These are phyloP conservation scores for Campaea margaritaria DNA, from an alignment of 2,888 invertebrate genomes.

Conservation along the genomic window DNA sequence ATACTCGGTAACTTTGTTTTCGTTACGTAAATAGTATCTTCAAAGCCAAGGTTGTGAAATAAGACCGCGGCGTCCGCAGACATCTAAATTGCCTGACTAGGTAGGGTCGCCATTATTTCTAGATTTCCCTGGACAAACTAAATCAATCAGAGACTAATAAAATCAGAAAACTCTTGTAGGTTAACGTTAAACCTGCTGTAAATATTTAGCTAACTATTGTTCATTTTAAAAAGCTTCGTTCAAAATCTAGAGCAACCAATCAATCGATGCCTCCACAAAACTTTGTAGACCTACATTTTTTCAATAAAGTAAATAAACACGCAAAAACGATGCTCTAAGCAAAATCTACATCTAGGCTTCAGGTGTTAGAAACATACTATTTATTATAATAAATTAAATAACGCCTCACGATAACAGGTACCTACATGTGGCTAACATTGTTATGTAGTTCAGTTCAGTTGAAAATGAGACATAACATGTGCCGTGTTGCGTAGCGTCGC, in stretches of 20 bases:
- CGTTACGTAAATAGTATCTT: conserved; percentile 45
- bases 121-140: conserved; percentile 6
- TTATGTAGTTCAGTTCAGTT: no score
- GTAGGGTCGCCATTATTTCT: conserved; percentile 11
- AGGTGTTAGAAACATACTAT: no score
- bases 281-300: not conserved
- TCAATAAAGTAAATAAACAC: not conserved
- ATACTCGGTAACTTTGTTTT: conserved; percentile 41
- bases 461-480: no score
- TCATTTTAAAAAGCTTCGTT: not conserved
- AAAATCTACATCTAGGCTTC: no score
- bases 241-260: not conserved
- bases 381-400: no score
- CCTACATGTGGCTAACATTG: no score
- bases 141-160: no score
- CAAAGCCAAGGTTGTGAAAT: conserved; percentile 55
- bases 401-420: no score
- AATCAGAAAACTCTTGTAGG: not conserved
- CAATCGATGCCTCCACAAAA: not conserved
- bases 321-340: no score
- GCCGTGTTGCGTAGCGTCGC: no score
- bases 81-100: conserved; percentile 33
- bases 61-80: conserved; percentile 33
- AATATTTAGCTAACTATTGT: not conserved
- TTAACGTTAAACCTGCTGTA: not conserved